Percentiles rank a stretch among this genome's conserved stretches.
Evolutionary conservation across 2,888 invertebrate genomes (phyloP).

Genomic region (Heterodera filipjevi): DNA sequence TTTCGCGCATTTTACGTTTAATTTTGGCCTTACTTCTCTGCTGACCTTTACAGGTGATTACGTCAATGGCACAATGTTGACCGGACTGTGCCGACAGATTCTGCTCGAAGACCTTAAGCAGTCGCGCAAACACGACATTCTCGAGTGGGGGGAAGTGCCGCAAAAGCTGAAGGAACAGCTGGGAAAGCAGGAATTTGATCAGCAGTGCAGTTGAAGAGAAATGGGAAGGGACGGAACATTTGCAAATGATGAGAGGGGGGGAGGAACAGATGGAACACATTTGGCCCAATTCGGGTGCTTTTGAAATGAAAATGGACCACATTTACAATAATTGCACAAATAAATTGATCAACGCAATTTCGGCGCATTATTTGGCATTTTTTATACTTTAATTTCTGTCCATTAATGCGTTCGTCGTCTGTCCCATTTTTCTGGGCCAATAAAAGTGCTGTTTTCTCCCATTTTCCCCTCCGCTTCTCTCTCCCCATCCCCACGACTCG

Average conservation of each 20-base stretch:
- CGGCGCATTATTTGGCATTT: not conserved
- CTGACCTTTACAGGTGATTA: conserved; percentile 36
- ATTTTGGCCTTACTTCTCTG: not conserved
- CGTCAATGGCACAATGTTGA: conserved; percentile 45
- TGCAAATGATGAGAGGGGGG: not conserved
- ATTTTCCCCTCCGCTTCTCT: not conserved
- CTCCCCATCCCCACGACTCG: not conserved
- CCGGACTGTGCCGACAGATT: conserved; percentile 50
- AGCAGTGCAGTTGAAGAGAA: conserved; percentile 5
- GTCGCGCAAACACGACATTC: conserved; percentile 48
- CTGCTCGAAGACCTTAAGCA: conserved; percentile 45
- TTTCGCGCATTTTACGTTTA: too few species aligned
- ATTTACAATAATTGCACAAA: not conserved
- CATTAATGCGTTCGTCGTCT: not conserved
- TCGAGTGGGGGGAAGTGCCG: conserved; percentile 57
- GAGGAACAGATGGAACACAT: not conserved
- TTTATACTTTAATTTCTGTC: not conserved
- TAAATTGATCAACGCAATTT: not conserved
- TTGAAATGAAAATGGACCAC: not conserved
- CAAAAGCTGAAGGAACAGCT: conserved; percentile 24
- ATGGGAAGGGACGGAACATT: not conserved
- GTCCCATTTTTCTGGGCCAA: too few species aligned
- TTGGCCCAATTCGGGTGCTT: not conserved
- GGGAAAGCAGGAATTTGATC: conserved; percentile 37
- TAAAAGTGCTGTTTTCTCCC: too few species aligned